Base-by-base conservation (phyloP, 2,113 vertebrate species). In the Syngnathus typhle region DNA sequence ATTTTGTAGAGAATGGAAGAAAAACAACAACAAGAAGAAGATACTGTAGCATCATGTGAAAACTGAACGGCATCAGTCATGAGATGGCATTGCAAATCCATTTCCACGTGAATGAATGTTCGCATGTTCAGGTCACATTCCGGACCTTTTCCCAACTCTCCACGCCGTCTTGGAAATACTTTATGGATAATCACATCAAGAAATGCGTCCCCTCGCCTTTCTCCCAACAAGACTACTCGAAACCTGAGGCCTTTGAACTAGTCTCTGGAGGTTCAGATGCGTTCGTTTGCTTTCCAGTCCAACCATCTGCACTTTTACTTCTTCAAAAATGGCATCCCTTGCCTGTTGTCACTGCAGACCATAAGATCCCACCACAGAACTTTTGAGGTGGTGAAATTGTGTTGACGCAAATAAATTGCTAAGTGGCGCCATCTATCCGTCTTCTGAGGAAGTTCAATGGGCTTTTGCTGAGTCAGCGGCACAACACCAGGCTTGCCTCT, bases 1-100 rank as follows among this genome's bases (percentile, higher is more conserved):
- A 8, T 1, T 41, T 21, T 19, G 23, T 47, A 36, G 59, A 60
- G 65, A 44, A 78, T 77, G 84, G 84, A 79, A 81, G 77, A 76
- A 84, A 85, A 81, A 73, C 76, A 82, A 67, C 7, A 9, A 43
- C 10, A 43, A 43, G 41, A 43, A 43, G 41, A 62, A 16, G 43
- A 13, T 81, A 73, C 78, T 81, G 69, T 44, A 75, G 75, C 71
- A 70, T 55, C 71, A 60, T 0, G 2, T 70, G 62, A 71, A 76
- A 59, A 75, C 62, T 84, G 76, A 85, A 84, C 51, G 61, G 49
- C 39, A 23, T 72, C 19, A 23, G 67, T 68, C 13, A 2, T 58
- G 52, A 19, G 67, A 71, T 11, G 39, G 47, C 44, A 6, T 27
- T 16, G 71, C 71, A 46, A 79, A 82, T 78, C 18, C 60, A 54